Base-by-base conservation (phyloP, 2,113 vertebrate species). In the Triplophysa siluroides region DNA sequence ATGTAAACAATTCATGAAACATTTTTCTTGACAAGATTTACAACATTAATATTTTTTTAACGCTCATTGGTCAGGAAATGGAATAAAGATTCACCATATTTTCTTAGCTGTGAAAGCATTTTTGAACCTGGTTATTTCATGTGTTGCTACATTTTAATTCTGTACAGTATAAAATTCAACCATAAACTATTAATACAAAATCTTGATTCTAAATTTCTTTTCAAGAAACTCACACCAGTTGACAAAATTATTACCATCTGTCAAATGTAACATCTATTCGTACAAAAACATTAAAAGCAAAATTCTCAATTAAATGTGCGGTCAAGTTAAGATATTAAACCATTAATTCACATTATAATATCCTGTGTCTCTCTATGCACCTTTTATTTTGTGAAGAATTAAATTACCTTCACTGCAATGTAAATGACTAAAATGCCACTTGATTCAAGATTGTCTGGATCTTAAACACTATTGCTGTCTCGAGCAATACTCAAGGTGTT, bases 381-480 rank as follows among this genome's bases (percentile, higher is more conserved):
- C 8, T 9, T n/a, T 60, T 21, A n/a, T 41, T 33, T 33, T 56
- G 11, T 41, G 3, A 47, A 11, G 12, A 45, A 33, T 19, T 0
- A 47, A 3, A 67, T 21, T 33, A 71, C 5, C 10, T 56, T 56
- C 29, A 29, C 18, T 0, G 10, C 50, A 56, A 56, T 13, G 7
- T 21, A 73, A 58, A 58, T 58, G 7, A 29, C 68, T 26, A 74
- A 38, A 61, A 61, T 21, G 12, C 3, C 18, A 38, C 52, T 74
- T 23, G 24, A 65, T 76, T 76, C 61, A 65, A 65, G 74, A 76
- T 65, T 76, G 61, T 54, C 74, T 65, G 74, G 74, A 76, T 3
- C 47, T 54, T 6, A 0, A 64, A 65, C 24, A 33, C 45, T 21
- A 50, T 65, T 65, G 41, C 58, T 41, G 18, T 29, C 11, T 64